These are phyloP conservation scores for Spheniscus humboldti DNA, from an alignment of 2,797 vertebrate genomes.

Conservation along the genomic window DNA sequence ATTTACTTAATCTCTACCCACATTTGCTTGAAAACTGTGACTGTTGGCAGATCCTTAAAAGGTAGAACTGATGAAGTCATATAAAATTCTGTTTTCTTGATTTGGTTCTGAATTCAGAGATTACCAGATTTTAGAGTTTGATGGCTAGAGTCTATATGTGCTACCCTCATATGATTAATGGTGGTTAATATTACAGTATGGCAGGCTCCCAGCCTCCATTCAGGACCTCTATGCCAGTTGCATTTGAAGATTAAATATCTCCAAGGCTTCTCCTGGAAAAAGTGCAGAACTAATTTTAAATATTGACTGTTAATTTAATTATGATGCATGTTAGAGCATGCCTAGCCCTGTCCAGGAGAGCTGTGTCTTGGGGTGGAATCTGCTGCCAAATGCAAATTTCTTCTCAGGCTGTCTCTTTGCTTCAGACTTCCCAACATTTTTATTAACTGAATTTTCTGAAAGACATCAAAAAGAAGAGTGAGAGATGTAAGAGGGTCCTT, in stretches of 20 bases:
- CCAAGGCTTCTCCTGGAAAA: neutral
- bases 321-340: neutral
- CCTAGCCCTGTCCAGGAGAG: neutral
- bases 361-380: neutral
- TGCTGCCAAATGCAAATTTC: neutral
- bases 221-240: neutral
- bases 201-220: neutral
- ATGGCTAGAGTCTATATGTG: fast-evolving
- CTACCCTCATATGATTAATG: fast-evolving
- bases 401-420: neutral
- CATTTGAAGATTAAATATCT: neutral
- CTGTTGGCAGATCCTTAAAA: neutral
- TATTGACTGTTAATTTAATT: neutral
- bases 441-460: neutral
- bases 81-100: neutral
- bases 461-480: neutral
- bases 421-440: neutral
- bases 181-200: neutral
- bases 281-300: neutral
- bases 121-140: neutral
- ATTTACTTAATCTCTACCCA: neutral
- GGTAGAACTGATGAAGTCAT: neutral
- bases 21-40: neutral
- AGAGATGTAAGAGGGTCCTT: neutral
- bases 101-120: neutral